phyloP scores from a whole-genome alignment of 2,888 invertebrate genomes.

The Limnephilus marmoratus region DNA sequence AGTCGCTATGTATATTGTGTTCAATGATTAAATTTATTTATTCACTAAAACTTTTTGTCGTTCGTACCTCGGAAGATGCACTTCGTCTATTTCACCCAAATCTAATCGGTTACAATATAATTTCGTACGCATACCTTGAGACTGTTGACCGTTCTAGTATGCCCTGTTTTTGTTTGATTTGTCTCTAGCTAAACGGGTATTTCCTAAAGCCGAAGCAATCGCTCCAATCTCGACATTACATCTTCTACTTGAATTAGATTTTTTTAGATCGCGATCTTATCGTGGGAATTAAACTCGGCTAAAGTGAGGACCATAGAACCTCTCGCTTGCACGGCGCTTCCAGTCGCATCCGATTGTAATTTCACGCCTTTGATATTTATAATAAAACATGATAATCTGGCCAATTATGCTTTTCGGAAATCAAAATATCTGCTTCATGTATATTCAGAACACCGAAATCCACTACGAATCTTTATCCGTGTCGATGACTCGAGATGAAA shows the following conservation, averaged over 20 bases:
- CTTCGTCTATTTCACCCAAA: not conserved
- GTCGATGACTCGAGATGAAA: slow-evolving; percentile 33
- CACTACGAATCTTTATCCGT: slow-evolving; percentile 4
- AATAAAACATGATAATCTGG: not conserved
- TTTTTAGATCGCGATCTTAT: slow-evolving; percentile 20
- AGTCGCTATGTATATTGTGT: no score
- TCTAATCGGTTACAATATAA: not conserved
- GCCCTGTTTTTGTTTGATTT: not conserved
- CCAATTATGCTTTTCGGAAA: slow-evolving; percentile 36
- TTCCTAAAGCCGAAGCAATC: slow-evolving; percentile 7
- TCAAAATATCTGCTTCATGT: not conserved
- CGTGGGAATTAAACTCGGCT: slow-evolving; percentile 28
- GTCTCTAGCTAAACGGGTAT: not conserved
- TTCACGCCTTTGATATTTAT: slow-evolving; percentile 32
- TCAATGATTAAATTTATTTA: not conserved
- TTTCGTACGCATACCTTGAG: slow-evolving; percentile 5
- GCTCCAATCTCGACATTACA: not conserved
- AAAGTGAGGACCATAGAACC: not conserved
- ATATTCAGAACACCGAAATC: slow-evolving; percentile 1
- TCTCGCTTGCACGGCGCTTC: not conserved
- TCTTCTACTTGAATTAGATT: not conserved
- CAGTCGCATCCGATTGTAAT: slow-evolving; percentile 34
- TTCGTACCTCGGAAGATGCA: not conserved
- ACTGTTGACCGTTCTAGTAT: slow-evolving; percentile 13
- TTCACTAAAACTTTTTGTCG: not conserved